phyloP scores from a whole-genome alignment of 2,888 invertebrate genomes.

The Sarcophaga caerulescens region DNA sequence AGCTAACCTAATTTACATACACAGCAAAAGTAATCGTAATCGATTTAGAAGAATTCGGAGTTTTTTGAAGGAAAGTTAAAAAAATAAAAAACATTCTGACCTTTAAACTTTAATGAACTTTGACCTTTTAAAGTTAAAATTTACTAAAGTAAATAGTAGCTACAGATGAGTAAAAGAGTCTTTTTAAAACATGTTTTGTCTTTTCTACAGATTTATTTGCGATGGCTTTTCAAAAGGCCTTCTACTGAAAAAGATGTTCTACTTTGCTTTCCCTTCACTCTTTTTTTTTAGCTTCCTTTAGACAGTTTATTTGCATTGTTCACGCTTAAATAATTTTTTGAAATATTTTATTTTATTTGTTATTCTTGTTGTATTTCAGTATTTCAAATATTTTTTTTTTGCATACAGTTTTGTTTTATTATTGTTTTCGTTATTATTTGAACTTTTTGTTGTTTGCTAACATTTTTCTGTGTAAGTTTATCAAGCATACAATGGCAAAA shows the following conservation, averaged over 20 bases:
- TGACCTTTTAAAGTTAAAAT: no score
- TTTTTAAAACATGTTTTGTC: no score
- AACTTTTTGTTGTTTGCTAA: slow-evolving; percentile 3
- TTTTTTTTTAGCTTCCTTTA: not conserved
- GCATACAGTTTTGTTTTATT: slow-evolving; percentile 8
- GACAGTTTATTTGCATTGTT: slow-evolving; percentile 35
- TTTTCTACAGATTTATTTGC: not conserved
- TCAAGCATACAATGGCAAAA: not conserved
- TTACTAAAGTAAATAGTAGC: no score
- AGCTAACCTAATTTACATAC: no score
- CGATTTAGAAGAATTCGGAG: no score
- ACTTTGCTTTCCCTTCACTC: not conserved
- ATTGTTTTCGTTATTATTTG: not conserved
- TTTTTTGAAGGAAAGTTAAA: no score
- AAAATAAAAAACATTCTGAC: no score
- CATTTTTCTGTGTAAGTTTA: not conserved
- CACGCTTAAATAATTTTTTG: slow-evolving; percentile 26
- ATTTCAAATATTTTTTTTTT: not conserved
- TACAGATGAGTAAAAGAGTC: no score
- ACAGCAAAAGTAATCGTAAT: no score
- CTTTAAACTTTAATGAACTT: no score
- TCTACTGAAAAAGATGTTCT: not conserved
- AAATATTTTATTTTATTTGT: slow-evolving; percentile 30
- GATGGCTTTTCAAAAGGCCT: not conserved
- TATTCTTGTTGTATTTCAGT: not conserved